Base-by-base conservation (phyloP, 1,140 invertebrate genomes). In the Camponotus pennsylvanicus region DNA sequence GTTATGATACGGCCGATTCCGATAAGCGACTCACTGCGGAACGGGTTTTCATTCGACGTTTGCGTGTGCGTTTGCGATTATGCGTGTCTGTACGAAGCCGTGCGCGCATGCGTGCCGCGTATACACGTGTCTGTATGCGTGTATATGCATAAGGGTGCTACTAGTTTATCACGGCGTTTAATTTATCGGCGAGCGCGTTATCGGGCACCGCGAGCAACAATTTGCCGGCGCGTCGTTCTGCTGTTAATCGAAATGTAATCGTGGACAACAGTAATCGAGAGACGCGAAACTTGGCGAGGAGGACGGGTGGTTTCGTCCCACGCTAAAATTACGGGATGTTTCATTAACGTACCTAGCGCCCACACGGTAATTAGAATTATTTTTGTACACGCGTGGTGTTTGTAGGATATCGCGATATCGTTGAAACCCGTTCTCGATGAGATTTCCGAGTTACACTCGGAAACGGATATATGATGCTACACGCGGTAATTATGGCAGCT, bases 191-290 rank as follows among this genome's bases (percentile, higher is more conserved):
- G 73, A 57, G 77, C 78, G 61, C 78, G 88, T 83, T 90, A 90
- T 88, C 88, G 71, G 64, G 4, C 64, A 59, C 34, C 75, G 45
- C 57, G 79, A 87, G 64, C 89, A 90, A 90, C 89, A 88, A 90
- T 90, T 90, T 90, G 89, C 89, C 78, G 71, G 73, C 55, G 66
- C 80, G 80, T 85, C 86, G 71, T 32, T 75, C 67, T 63, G 61
- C 86, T 59, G 86, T 88, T 90, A 90, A 90, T 88, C 89, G 83
- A 89, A 90, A 90, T 83, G 89, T 69, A 84, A 42, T 88, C 85
- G 77, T 61, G 66, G 88, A 89, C 69, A 83, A 73, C 42, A 70
- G 42, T 71, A 83, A 83, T 83, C 69, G 45, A 83, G 63, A 69
- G 69, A 45, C 42, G 78, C 49, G 79, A 21, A 21, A 57, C 34